Base-by-base conservation (phyloP, 2,888 invertebrate genomes). In the Mythimna pallens region DNA sequence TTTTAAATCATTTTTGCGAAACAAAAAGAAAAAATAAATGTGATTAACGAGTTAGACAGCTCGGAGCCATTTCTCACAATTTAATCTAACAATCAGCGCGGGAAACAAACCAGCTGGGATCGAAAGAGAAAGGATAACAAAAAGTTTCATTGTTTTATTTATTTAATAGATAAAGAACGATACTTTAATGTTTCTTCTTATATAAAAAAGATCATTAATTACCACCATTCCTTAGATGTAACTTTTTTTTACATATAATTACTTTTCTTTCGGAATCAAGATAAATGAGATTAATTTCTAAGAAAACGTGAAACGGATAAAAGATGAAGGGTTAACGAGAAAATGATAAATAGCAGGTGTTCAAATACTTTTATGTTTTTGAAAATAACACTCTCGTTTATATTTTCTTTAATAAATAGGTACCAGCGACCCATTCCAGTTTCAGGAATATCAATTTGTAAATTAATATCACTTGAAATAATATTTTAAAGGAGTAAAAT, bases 61-160 rank as follows among this genome's bases (percentile, higher is more conserved):
- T 40, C 34, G 30, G 17, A 25, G 1, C 36, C 43, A 62, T 77
- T 66, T 65, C 25, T 80, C 9, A 59, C 22, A 47, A 52, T 77
- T 81, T 77, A 66, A 66, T 54, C 20, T 25, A 2, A 66, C 43
- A 81, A 76, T 67, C 76, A 25, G 20, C 50, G 57, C 25, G 76
- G 62, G 62, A 77, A 77, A 47, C 25, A 63, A 62, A 55, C 34
- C 76, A 67, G 43, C 43, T 64, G 62, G 22, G 34, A 36, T 76
- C 17, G 36, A 57, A 81, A 30, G 30, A 67, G 9, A n/a, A 30
- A 62, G 14, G 6, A 22, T 34, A 61, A 36, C 47, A 61, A 65
- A 61, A 65, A 40, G 40, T 75, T 76, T 3, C 47, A 47, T 76
- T 77, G 55, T 81, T 76, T 62, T 54, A 36, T 80, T 58, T 36